Conservation (phyloP, 2,113 vertebrate genomes). For the Globicephala melas region DNA sequence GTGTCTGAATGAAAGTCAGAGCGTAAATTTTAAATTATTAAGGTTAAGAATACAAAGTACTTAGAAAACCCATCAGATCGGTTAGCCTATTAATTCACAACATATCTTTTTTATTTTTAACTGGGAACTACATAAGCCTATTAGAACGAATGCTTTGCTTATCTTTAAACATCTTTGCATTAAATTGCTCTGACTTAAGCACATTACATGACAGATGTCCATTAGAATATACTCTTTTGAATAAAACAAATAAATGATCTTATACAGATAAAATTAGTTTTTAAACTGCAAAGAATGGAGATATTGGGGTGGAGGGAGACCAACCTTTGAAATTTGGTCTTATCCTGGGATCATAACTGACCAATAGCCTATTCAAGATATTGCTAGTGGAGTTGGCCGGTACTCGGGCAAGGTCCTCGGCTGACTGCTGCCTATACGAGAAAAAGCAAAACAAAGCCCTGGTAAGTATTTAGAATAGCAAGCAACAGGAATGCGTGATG, state of each 20-base stretch:
- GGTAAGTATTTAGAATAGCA: slow-evolving; percentile 34
- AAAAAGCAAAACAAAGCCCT: neutral
- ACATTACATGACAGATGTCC: neutral
- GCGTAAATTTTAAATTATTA: slow-evolving; percentile 3
- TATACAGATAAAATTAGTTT: neutral
- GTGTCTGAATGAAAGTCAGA: slow-evolving; percentile 32
- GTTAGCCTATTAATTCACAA: neutral
- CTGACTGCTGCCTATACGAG: slow-evolving; percentile 90
- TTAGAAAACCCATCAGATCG: neutral
- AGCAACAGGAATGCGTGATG: neutral
- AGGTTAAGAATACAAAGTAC: neutral
- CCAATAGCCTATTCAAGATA: slow-evolving; percentile 94
- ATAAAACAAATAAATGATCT: neutral
- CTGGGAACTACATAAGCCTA: neutral
- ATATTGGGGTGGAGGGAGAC: slow-evolving; percentile 24
- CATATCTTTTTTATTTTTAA: neutral
- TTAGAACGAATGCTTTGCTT: neutral
- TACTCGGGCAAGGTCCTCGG: slow-evolving; percentile 95
- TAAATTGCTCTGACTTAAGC: neutral
- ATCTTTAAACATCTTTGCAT: neutral
- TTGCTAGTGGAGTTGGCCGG: slow-evolving; percentile 97
- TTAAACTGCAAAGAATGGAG: neutral
- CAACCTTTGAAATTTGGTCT: slow-evolving; percentile 98
- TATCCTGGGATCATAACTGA: slow-evolving; percentile 97
- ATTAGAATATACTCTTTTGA: neutral